Base-by-base conservation (phyloP, 2,113 vertebrate genomes). In the Charina bottae region DNA sequence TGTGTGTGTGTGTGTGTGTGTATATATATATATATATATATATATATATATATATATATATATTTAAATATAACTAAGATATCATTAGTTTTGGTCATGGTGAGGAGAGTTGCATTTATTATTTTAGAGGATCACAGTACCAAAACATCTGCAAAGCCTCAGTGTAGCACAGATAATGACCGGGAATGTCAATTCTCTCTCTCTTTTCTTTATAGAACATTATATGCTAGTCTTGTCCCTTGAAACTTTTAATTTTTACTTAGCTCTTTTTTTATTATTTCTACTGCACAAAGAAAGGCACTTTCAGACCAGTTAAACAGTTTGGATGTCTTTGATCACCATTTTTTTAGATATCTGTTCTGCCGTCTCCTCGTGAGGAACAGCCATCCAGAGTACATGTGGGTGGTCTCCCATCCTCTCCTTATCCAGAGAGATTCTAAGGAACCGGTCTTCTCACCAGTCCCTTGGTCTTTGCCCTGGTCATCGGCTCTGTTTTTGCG, bases 111-210 rank as follows among this genome's bases (percentile, higher is more conserved):
- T 68, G 11, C 4, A 68, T 68, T 33, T 68, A 68, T 33, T 12
- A 1, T 33, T 68, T 68, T n/a, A 68, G 64, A n/a, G 12, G 64
- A 33, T n/a, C 64, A 15, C 28, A 68, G 28, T 68, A 68, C 4
- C 64, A 68, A 68, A 68, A 68, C 15, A 5, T 68, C n/a, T 33
- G 64, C n/a, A 28, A 68, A 33, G 64, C 28, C n/a, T 68, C 0
- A 68, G 12, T 33, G 12, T 68, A 68, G 28, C n/a, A 68, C 64
- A 56, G 17, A 58, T 58, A 60, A 83, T 49, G 12, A 83, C 19
- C 88, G 68, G 28, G 56, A 92, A 88, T 92, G 37, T 13, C 33
- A 58, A 53, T 58, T 91, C 37, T 59, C n/a, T 83, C n/a, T 83
- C 42, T 92, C 6, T 53, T 62, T 53, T 28, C 15, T 58, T 72